phyloP scores from a whole-genome alignment of 2,888 invertebrate species.

The Eurytoma californica region DNA sequence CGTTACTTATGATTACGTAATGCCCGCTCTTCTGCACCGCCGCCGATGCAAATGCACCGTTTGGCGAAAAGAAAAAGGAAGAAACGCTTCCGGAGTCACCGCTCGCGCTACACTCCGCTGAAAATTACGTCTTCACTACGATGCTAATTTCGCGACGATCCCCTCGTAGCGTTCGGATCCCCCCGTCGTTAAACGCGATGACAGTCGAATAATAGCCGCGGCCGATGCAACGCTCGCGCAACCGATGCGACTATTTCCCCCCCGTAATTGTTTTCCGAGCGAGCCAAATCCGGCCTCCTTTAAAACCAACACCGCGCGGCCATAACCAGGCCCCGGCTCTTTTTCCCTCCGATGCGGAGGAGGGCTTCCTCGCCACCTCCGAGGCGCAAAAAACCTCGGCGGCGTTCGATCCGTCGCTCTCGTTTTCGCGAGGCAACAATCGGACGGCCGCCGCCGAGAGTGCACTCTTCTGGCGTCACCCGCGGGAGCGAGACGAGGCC shows the following conservation, averaged over 20 bases:
- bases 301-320: no score
- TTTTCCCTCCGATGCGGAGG: no score
- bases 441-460: conserved; percentile 36
- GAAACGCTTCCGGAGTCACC: no score
- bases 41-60: no score
- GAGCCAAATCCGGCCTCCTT: conserved; percentile 4
- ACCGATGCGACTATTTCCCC: not conserved
- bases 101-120: not conserved
- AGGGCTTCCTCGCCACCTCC: not conserved
- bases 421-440: conserved; percentile 46
- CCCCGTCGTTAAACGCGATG: no score
- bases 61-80: no score
- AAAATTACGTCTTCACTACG: no score
- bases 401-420: conserved; percentile 1
- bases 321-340: no score
- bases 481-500: conserved; percentile 36
- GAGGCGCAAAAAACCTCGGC: not conserved
- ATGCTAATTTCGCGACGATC: no score
- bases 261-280: not conserved
- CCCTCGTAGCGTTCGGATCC: no score
- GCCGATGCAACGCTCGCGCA: no score
- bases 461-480: conserved; percentile 46
- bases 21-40: not conserved
- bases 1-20: conserved; percentile 28
- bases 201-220: no score